Evolutionary conservation across 2,797 vertebrate genomes (phyloP).

Genomic region (Chrosomus eos): DNA sequence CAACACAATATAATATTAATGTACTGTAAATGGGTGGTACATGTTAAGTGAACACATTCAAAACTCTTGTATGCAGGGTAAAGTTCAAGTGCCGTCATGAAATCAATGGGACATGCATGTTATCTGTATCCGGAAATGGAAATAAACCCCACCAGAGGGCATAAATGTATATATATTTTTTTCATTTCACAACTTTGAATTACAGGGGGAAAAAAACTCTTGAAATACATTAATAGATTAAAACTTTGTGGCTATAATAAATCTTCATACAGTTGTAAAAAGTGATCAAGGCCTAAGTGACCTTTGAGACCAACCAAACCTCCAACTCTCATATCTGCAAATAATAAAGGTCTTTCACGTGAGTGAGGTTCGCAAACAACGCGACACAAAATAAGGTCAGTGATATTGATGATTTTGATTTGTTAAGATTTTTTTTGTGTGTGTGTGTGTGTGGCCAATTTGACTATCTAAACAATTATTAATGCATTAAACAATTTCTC

Average conservation of each 20-base stretch:
- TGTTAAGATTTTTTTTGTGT: not conserved
- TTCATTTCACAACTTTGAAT: not conserved
- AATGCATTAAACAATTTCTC: not conserved
- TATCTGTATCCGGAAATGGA: not conserved
- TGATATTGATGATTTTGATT: not conserved
- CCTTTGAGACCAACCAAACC: constrained; percentile 54
- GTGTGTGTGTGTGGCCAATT: not conserved
- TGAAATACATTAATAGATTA: not conserved
- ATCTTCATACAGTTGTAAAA: not conserved
- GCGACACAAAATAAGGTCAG: constrained; percentile 46
- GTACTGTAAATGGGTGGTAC: not conserved
- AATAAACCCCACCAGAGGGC: constrained; percentile 15
- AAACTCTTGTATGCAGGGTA: constrained; percentile 1
- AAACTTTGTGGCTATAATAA: not conserved
- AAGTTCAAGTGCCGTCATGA: constrained; percentile 24
- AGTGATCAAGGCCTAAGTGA: constrained; percentile 35
- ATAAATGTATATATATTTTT: not conserved
- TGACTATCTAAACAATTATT: not conserved
- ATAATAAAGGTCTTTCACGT: constrained; percentile 37
- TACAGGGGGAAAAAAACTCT: not conserved
- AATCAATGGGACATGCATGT: not conserved
- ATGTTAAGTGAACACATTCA: not conserved
- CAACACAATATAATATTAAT: not conserved
- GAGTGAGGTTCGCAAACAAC: constrained; percentile 19
- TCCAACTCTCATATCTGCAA: constrained; percentile 38